Percentiles rank a stretch among this genome's conserved stretches.
Evolutionary conservation across 23 tunicate genomes (phyloP).

Genomic region (Botrylloides violaceus): DNA sequence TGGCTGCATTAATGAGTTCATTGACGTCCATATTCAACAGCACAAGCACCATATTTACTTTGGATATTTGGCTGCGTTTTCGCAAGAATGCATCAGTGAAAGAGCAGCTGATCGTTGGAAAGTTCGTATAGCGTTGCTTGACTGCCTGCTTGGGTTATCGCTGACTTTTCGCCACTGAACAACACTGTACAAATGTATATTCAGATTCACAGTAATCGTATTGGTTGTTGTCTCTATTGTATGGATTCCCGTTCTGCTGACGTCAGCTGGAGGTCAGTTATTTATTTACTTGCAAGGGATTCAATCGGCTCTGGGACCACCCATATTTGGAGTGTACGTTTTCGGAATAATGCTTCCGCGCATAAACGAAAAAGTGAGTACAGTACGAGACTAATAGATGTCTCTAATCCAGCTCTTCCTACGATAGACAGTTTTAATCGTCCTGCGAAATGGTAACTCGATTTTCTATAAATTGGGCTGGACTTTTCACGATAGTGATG

Average conservation of each 20-base stretch:
- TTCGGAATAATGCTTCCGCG: constrained; percentile 55
- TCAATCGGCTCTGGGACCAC: constrained; percentile 74
- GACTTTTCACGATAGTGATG: no score
- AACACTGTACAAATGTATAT: background rate
- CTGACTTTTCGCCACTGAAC: no score
- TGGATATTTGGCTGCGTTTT: constrained; percentile 33
- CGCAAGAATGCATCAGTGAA: constrained; percentile 16
- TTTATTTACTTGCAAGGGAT: constrained; percentile 57
- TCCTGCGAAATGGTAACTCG: no score
- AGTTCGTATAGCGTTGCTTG: no score
- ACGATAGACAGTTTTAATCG: no score
- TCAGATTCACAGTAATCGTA: constrained; percentile 54
- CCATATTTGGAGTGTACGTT: constrained; percentile 50
- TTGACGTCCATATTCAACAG: constrained; percentile 42
- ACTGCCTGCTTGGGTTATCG: no score
- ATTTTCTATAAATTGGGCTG: no score
- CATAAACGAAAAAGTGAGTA: constrained; percentile 63
- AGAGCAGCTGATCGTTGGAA: constrained; percentile 28
- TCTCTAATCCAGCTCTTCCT: no score
- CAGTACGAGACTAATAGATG: no score
- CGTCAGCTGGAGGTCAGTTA: constrained; percentile 79
- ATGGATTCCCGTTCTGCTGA: constrained; percentile 69
- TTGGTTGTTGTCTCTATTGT: constrained; percentile 67
- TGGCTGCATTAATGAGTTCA: constrained; percentile 38
- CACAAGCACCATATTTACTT: constrained; percentile 29